These are phyloP conservation scores for Callosobruchus maculatus DNA, from an alignment of 2,888 invertebrate genomes.

Conservation along the genomic window DNA sequence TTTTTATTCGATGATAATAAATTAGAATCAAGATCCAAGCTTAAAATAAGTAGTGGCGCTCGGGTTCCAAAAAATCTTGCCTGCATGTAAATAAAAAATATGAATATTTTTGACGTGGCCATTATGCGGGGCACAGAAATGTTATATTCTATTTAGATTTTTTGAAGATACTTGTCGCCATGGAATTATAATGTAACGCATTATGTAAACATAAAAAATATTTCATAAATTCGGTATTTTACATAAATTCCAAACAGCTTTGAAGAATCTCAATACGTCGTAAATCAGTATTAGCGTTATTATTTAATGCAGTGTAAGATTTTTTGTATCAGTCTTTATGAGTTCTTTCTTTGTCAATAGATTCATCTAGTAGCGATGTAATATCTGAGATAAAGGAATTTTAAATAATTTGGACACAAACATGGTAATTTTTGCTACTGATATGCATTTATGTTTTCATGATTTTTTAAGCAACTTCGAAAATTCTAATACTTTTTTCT, in stretches of 20 bases:
- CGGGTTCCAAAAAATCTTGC: not conserved
- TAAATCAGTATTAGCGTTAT: not conserved
- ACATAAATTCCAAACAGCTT: not conserved
- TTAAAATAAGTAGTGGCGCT: not conserved
- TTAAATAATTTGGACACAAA: no score
- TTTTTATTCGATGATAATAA: not conserved
- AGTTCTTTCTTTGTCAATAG: not conserved
- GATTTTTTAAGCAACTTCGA: no score
- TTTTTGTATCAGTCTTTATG: not conserved
- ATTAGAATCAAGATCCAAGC: not conserved
- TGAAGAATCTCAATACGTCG: not conserved
- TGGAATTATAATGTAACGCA: not conserved
- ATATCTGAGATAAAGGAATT: no score
- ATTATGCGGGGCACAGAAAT: not conserved
- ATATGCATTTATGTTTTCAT: no score
- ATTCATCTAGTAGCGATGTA: not conserved
- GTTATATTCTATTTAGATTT: not conserved
- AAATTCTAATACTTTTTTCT: no score
- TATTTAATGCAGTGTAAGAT: not conserved
- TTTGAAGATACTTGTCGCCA: not conserved
- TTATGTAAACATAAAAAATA: not conserved
- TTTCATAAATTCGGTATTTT: not conserved
- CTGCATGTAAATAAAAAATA: not conserved
- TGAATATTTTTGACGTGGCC: not conserved
- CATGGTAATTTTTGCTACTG: no score